Percentiles rank a stretch among this genome's conserved stretches.
phyloP scores from a whole-genome alignment of 1,140 invertebrate genomes.

The Halyomorpha halys region DNA sequence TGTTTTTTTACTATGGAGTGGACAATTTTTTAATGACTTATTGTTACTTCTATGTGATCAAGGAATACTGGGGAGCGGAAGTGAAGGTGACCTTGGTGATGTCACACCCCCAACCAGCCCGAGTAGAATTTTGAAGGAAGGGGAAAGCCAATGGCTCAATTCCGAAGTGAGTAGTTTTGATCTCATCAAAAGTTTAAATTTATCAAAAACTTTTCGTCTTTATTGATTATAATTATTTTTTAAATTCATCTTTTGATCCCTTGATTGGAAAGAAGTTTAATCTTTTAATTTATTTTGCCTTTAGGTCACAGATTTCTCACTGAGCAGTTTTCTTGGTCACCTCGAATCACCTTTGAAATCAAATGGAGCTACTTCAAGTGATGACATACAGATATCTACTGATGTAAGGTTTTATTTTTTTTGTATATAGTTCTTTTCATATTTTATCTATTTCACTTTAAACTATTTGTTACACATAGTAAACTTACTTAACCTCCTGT shows the following conservation, averaged over 20 bases:
- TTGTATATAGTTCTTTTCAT: not conserved
- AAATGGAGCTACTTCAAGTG: slow-evolving; percentile 32
- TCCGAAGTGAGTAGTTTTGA: slow-evolving; percentile 39
- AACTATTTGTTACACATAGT: too few species aligned
- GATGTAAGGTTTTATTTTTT: slow-evolving; percentile 37
- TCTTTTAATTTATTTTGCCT: slow-evolving; percentile 12
- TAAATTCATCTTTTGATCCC: too few species aligned
- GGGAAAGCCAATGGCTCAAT: slow-evolving; percentile 62
- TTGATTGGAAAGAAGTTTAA: not conserved
- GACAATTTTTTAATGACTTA: too few species aligned
- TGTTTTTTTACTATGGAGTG: too few species aligned
- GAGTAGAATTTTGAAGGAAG: slow-evolving; percentile 62
- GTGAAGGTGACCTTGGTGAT: not conserved
- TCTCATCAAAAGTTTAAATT: not conserved
- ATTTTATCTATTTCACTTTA: not conserved
- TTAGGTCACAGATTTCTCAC: slow-evolving; percentile 62
- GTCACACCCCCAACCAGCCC: slow-evolving; percentile 47
- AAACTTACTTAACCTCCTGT: too few species aligned
- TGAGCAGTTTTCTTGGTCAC: slow-evolving; percentile 68
- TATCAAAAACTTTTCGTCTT: not conserved
- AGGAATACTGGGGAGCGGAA: slow-evolving; percentile 8
- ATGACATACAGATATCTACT: slow-evolving; percentile 37
- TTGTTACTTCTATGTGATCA: not conserved
- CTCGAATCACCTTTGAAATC: slow-evolving; percentile 50
- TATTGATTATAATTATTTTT: too few species aligned